Base-by-base conservation (phyloP, 1,140 invertebrate species). In the Ladona fulva region DNA sequence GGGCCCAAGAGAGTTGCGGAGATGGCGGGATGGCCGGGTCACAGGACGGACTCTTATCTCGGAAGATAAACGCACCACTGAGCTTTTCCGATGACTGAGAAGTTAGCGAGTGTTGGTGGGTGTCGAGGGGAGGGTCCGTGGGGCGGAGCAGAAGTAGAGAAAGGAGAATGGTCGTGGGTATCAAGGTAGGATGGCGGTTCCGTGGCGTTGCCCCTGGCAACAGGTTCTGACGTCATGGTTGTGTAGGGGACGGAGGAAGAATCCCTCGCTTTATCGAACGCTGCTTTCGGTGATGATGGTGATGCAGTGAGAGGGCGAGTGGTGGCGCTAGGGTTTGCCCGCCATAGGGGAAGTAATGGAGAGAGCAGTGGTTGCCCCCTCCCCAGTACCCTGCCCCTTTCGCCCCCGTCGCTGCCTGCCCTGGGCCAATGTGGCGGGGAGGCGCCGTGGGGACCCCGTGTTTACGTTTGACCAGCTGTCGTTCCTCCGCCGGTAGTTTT, bases 221-320 rank as follows among this genome's bases (percentile, higher is more conserved):
- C 52, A 66, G 52, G 52, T 66, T 66, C 52, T 66, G 52, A 66
- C 52, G 52, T 66, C 52, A 66, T 66, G 52, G 52, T 66, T 19
- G 52, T 66, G 52, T 16, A 66, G 52, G 52, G 52, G 52, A 66
- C 52, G 52, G 52, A 66, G 52, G 52, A 66, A 66, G 52, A 66
- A 66, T 66, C 52, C 29, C 52, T 66, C 52, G 52, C 52, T 66
- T 66, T 66, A 66, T 66, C 52, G 52, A 66, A 66, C 52, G 52
- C 52, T 66, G 52, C 52, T 12, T 66, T 66, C 52, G 52, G 52
- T 66, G 52, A 66, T 66, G 52, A 66, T 66, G 52, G 29, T 37
- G 52, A 66, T 66, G 52, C 52, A 66, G 52, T 12, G 52, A 16
- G 14, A 3, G 52, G 14, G 16, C 52, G 52, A 66, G n/a, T 66